Percentiles rank a stretch among this genome's conserved stretches.
Evolutionary conservation across 2,888 invertebrate species (phyloP).

Genomic region (Pachycephus smyrnensis): DNA sequence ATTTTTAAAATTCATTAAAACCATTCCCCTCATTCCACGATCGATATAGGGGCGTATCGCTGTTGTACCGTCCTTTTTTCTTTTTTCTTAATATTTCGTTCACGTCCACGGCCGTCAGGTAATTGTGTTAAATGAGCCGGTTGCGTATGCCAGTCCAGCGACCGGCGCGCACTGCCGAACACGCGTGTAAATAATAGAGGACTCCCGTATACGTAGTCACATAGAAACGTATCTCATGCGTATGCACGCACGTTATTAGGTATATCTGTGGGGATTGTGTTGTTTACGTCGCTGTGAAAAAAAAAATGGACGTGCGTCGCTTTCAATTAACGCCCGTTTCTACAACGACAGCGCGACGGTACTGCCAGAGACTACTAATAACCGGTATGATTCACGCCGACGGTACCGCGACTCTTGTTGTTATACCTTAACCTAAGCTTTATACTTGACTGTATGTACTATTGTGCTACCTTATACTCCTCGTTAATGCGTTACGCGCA

Average conservation of each 20-base stretch:
- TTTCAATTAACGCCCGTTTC: slow-evolving; percentile 26
- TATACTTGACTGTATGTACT: no score
- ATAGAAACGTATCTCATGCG: no score
- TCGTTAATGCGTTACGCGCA: no score
- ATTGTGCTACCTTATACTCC: no score
- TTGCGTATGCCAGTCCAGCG: slow-evolving; percentile 51
- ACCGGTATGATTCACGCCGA: slow-evolving; percentile 37
- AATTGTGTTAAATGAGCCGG: slow-evolving; percentile 58
- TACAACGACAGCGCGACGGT: slow-evolving; percentile 25
- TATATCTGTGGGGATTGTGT: no score
- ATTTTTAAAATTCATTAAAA: no score
- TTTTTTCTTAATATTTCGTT: slow-evolving; percentile 51
- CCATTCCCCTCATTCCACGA: no score
- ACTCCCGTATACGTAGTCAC: slow-evolving; percentile 29
- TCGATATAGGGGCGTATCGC: no score
- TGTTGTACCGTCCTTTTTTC: no score
- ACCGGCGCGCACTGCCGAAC: slow-evolving; percentile 21
- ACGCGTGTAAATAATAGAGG: slow-evolving; percentile 39
- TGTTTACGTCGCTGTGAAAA: neutral
- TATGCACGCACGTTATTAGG: no score
- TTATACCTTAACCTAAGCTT: neutral
- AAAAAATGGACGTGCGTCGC: slow-evolving; percentile 25
- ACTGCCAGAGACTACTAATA: slow-evolving; percentile 40
- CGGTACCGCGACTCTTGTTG: neutral
- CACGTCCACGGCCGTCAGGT: slow-evolving; percentile 53